Evolutionary conservation across 2,888 invertebrate genomes (phyloP).

Genomic region (Noctua janthina): DNA sequence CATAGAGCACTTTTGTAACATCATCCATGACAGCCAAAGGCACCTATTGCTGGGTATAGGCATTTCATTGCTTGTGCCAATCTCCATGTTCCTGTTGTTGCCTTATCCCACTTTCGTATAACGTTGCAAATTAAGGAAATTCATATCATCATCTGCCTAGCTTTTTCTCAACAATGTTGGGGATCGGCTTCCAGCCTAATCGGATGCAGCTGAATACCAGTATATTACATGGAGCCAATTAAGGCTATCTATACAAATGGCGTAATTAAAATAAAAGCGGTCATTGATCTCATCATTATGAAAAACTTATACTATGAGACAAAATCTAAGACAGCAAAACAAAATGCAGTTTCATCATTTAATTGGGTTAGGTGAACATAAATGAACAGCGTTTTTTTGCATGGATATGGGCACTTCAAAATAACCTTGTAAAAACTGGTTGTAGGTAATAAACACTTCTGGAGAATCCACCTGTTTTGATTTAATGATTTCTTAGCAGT

Average conservation of each 20-base stretch:
- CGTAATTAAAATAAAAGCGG: neutral
- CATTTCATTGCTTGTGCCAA: neutral
- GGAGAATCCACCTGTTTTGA: neutral
- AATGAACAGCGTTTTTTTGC: neutral
- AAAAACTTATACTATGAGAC: neutral
- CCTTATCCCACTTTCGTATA: neutral
- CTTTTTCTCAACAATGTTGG: neutral
- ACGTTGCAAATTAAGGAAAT: neutral
- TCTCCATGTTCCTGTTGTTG: neutral
- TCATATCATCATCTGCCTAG: neutral
- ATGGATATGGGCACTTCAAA: neutral
- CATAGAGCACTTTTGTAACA: neutral
- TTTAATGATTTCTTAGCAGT: conserved; percentile 24
- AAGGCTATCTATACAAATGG: no score
- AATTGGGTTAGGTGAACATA: neutral
- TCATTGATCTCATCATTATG: neutral
- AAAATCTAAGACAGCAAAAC: neutral
- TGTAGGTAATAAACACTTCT: neutral
- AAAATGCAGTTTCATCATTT: neutral
- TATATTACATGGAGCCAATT: no score
- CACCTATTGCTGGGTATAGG: neutral
- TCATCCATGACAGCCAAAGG: neutral
- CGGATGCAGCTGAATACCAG: neutral
- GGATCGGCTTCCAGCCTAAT: neutral
- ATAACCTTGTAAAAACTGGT: neutral